These are phyloP conservation scores for Psophia crepitans DNA, from an alignment of 2,113 vertebrate genomes.

Conservation along the genomic window DNA sequence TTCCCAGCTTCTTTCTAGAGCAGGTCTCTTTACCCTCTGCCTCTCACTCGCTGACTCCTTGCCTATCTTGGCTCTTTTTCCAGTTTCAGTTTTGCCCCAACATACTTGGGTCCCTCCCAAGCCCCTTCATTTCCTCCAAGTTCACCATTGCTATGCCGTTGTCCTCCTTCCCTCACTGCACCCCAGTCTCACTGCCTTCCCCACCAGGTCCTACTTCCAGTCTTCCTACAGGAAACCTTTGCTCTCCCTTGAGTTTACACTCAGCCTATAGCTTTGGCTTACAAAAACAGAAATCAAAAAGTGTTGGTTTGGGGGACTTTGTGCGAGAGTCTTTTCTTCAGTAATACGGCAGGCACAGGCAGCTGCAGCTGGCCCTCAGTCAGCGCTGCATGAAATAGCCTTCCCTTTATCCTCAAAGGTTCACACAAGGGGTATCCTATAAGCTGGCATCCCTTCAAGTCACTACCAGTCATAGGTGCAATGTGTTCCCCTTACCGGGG, in stretches of 20 bases:
- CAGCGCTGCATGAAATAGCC: background rate
- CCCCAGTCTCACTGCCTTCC: background rate
- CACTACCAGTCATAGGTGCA: background rate
- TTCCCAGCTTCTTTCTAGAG: background rate
- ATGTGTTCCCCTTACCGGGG: background rate
- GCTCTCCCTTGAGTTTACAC: background rate
- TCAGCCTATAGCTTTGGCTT: background rate
- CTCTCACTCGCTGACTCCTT: background rate
- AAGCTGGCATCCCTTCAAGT: background rate
- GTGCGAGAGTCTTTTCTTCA: background rate
- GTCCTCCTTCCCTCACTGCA: background rate
- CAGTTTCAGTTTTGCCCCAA: background rate
- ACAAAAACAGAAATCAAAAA: background rate
- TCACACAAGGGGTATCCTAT: background rate
- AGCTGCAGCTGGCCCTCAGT: conserved; percentile 21
- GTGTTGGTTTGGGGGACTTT: background rate
- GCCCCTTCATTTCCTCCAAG: background rate
- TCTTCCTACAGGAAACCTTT: background rate
- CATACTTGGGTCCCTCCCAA: background rate
- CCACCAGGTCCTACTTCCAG: background rate
- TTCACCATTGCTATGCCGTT: background rate
- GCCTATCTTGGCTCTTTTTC: background rate
- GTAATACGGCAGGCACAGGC: background rate
- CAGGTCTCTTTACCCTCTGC: background rate
- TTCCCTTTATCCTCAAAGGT: background rate